Evolutionary conservation across 2,888 invertebrate genomes (phyloP), one percentile per base, ranked within the genome.

Genomic region (Oscheius sp.): DNA sequence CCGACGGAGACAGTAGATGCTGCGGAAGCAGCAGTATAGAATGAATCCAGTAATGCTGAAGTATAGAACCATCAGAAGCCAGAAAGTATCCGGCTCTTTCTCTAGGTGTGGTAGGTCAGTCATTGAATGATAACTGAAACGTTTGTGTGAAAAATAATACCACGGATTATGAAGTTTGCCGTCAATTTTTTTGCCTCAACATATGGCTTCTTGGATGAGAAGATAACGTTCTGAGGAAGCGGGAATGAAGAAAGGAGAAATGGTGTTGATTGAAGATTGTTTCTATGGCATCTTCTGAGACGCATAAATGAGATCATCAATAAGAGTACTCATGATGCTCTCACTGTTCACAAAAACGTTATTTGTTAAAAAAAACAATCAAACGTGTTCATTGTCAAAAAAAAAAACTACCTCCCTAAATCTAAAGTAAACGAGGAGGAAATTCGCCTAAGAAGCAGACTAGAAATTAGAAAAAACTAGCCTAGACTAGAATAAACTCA

Each of bases 21-120:
- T 28, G 8, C 51, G 24, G 51, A 51, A 9, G 51, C 28, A 51
- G 51, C 24, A 51, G 51, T 30, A 32, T 6, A 51, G 32, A n/a
- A 51, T 51, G 12, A 51, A 20, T 6, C 12, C 32, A 14, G 20
- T 26, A 14, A 32, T n/a, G 9, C 9, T 30, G 12, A 51, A 28
- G 28, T 51, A 51, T 6, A 26, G 26, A 12, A 51, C 9, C n/a
- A 32, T 28, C 30, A 51, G 14, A 3, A 9, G 17, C 51, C 51
- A 51, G n/a, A 30, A 51, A 9, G 51, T 12, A 28, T 51, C 32
- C 3, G 51, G 51, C 14, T 17, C 28, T 14, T 9, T 14, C 14
- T 28, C 20, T 3, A 32, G 20, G 6, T 26, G 28, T 14, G 51
- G 32, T 14, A 47, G 12, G 12, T 20, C 20, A 3, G 47, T 6